Conservation (phyloP, 30 jellyfish, hydroid and myxozoan species). For the Cassiopea xamachana region DNA sequence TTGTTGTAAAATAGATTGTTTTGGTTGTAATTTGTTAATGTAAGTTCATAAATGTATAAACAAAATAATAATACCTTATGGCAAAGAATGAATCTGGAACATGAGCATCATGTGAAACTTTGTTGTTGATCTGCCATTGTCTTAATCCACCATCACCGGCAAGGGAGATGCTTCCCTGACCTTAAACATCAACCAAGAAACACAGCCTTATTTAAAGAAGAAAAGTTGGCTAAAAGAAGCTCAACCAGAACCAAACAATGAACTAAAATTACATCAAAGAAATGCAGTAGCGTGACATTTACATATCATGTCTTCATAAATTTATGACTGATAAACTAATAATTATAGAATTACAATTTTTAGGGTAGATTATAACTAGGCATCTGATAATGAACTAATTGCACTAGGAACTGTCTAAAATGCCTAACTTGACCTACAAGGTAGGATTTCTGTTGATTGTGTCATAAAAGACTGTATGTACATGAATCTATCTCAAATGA, state of each 20-base stretch:
- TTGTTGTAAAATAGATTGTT: no score
- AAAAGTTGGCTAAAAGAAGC: no score
- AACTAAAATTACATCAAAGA: no score
- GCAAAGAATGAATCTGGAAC: constrained; percentile 95
- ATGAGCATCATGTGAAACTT: constrained; percentile 82
- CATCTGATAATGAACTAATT: neutral
- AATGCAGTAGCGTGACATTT: no score
- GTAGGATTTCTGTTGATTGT: constrained; percentile 30
- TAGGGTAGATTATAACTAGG: no score
- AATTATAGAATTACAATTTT: no score
- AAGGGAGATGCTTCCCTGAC: constrained; percentile 86
- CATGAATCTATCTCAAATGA: neutral
- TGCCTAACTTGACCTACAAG: constrained; percentile 17
- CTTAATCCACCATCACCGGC: constrained; percentile 98
- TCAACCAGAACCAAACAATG: no score
- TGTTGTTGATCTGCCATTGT: constrained; percentile 91
- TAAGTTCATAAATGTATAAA: no score
- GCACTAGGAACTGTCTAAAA: neutral
- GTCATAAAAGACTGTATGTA: constrained; percentile 11
- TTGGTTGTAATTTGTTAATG: no score
- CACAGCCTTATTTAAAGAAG: neutral
- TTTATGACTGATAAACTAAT: no score
- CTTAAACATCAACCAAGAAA: constrained; percentile 32
- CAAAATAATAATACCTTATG: constrained; percentile 59
- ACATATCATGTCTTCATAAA: no score